These are phyloP conservation scores for Gallinago media DNA, from an alignment of 2,113 vertebrate species.

Conservation along the genomic window DNA sequence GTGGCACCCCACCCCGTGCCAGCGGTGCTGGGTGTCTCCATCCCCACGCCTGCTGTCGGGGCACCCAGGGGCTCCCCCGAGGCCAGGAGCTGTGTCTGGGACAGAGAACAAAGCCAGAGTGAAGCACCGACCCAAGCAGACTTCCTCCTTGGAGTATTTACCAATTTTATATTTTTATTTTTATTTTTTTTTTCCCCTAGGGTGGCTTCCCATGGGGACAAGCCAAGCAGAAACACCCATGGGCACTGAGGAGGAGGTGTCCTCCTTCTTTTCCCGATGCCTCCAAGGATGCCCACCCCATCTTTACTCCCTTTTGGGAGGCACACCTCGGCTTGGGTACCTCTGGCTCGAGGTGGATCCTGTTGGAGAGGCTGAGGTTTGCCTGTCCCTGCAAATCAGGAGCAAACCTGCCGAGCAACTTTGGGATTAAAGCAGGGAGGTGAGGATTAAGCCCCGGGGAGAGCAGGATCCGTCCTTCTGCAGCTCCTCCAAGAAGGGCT, in stretches of 20 bases:
- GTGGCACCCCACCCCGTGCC: not conserved
- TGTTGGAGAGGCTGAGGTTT: not conserved
- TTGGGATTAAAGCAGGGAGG: not conserved
- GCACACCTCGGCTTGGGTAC: not conserved
- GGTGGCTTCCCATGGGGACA: not conserved
- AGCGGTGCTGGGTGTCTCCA: not conserved
- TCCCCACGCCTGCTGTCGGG: not conserved
- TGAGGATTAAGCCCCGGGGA: not conserved
- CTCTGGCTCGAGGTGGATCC: not conserved
- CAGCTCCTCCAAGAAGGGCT: not conserved
- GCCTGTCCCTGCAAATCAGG: not conserved
- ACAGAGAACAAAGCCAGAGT: not conserved
- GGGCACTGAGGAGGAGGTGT: not conserved
- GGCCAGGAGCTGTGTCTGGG: not conserved
- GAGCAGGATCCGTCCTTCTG: not conserved
- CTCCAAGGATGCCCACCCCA: rapidly evolving
- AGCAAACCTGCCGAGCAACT: slow-evolving; percentile 33
- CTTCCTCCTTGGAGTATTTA: not conserved
- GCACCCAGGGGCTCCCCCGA: not conserved
- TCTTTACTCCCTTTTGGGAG: not conserved
- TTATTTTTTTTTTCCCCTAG: not conserved
- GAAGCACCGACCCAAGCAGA: not conserved
- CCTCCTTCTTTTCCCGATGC: not conserved
- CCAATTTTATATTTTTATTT: not conserved
- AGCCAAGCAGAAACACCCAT: not conserved